Evolutionary conservation across 2,797 vertebrate genomes (phyloP).

Genomic region (Poecilia picta): DNA sequence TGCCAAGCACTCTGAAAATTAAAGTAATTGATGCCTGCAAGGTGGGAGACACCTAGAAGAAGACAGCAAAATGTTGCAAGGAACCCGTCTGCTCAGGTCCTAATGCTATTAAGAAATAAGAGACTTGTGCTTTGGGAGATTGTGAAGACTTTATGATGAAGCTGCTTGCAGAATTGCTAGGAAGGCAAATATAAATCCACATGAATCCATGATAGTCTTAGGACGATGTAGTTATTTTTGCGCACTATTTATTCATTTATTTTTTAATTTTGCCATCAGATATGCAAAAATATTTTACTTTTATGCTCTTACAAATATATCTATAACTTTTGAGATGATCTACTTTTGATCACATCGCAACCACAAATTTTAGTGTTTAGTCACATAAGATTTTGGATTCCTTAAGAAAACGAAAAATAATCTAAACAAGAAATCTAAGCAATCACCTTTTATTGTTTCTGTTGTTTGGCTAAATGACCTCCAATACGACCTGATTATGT

Average conservation of each 20-base stretch:
- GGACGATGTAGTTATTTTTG: neutral
- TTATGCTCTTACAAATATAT: neutral
- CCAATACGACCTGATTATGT: neutral
- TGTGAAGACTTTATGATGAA: neutral
- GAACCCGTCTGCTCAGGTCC: neutral
- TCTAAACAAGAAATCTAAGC: neutral
- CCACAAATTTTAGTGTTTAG: neutral
- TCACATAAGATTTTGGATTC: neutral
- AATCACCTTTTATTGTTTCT: neutral
- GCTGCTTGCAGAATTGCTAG: neutral
- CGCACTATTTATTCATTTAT: neutral
- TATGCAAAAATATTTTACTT: neutral
- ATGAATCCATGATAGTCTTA: neutral
- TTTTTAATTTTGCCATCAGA: neutral
- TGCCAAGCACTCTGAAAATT: constrained; percentile 25
- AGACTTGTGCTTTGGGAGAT: neutral
- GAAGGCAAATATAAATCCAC: neutral
- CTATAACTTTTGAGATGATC: neutral
- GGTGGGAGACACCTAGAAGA: neutral
- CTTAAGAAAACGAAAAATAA: neutral
- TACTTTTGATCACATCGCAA: neutral
- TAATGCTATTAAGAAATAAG: constrained; percentile 9
- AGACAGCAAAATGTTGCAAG: constrained; percentile 2
- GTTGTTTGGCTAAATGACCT: neutral
- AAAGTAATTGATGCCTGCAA: constrained; percentile 15